Base-by-base conservation (phyloP, 2,797 vertebrate genomes). In the Percopsis omiscomaycus region DNA sequence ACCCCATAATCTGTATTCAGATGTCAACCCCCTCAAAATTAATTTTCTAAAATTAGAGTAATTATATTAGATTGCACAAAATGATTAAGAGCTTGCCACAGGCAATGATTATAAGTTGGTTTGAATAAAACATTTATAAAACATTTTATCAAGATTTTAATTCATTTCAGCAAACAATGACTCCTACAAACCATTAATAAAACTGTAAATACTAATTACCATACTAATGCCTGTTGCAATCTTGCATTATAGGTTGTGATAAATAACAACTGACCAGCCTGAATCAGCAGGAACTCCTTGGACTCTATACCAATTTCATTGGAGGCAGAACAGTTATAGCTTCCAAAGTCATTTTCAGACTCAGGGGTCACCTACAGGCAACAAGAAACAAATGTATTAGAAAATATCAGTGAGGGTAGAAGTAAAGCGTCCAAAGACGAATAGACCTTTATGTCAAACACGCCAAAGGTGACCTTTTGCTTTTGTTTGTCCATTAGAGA, bases 301-400 rank as follows among this genome's bases (percentile, higher is more conserved):
- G 95, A 97, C 82, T 99, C 96, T 5, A 95, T 95, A 29, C 96
- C 98, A 12, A 99, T 96, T 83, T 95, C 94, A 69, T 99, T 99
- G 77, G 96, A 94, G 0, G 96, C 96, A 0, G 95, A 95, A 84
- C 98, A 99, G 91, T 99, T 99, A 82, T 98, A 99, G 92, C 95
- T 98, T 70, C 98, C 98, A 84, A 97, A 99, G 82, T 99, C 97
- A 37, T 95, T 97, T 84, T 98, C 96, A 1, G 96, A 97, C 79
- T 96, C 94, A 0, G 98, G 96, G 13, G 93, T 98, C 79, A 99
- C 94, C 97, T 99, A 84, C 46, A 37, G 29, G 5, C 11, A 15
- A 46, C 12, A 9, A 12, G 46, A n/a, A 48, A n/a, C n/a, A 16
- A 16, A 52, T n/a, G 28, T 53, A 75, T 64, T 51, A 52, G 46